A percentile compares a stretch with the other conserved stretches of the same genome.
phyloP scores from a whole-genome alignment of 2,113 vertebrate species.

The Gasterosteus nipponicus region DNA sequence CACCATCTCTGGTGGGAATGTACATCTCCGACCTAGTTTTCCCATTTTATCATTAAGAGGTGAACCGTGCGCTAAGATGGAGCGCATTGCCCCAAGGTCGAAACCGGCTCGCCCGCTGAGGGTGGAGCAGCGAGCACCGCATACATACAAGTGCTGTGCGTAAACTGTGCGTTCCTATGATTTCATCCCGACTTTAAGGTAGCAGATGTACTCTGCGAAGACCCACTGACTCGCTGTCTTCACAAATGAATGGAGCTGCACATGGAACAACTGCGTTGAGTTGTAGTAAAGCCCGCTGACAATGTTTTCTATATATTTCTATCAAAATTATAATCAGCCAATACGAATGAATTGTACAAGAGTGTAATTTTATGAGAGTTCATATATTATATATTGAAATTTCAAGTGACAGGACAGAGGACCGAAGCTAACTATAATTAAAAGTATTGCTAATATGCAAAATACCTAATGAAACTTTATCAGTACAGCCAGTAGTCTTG shows the following conservation, averaged over 20 bases:
- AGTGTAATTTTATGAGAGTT: background rate
- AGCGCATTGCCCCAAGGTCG: constrained; percentile 68
- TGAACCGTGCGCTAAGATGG: constrained; percentile 69
- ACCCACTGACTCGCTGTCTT: constrained; percentile 50
- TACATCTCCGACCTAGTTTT: constrained; percentile 79
- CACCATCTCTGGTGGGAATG: constrained; percentile 79
- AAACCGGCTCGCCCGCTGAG: constrained; percentile 57
- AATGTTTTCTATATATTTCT: background rate
- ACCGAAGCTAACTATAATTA: background rate
- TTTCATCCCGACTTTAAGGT: constrained; percentile 38
- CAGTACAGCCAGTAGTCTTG: background rate
- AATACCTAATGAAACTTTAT: constrained; percentile 9
- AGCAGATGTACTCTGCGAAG: constrained; percentile 30
- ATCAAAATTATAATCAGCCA: background rate
- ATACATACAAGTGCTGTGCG: constrained; percentile 52
- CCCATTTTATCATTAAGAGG: constrained; percentile 77
- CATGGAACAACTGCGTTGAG: constrained; percentile 14
- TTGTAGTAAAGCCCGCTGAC: background rate
- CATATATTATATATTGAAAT: background rate
- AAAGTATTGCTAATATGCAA: background rate
- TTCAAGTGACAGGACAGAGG: background rate
- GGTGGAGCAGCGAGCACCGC: constrained; percentile 49
- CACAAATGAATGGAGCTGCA: constrained; percentile 42
- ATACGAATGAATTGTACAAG: background rate
- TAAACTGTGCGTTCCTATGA: constrained; percentile 42